Evolutionary conservation across 2,113 vertebrate species (phyloP).

Genomic region (Odontophorus gujanensis): DNA sequence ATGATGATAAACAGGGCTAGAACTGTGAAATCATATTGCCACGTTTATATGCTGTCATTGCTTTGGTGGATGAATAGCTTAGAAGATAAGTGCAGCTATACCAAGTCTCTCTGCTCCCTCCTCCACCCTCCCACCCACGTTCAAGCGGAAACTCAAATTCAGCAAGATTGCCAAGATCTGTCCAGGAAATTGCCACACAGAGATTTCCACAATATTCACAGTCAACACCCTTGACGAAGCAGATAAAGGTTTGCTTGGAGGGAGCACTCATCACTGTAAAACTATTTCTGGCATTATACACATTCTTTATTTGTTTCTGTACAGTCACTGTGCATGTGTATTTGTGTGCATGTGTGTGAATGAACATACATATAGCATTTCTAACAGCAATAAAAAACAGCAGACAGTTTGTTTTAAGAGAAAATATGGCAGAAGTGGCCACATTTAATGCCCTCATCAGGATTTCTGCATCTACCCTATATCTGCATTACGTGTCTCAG

Average conservation of each 20-base stretch:
- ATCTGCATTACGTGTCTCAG: not conserved
- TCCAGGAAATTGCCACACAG: constrained; percentile 76
- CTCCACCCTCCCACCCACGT: constrained; percentile 40
- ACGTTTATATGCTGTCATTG: constrained; percentile 30
- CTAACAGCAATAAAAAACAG: not conserved
- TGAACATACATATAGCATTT: constrained; percentile 4
- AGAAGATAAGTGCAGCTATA: constrained; percentile 53
- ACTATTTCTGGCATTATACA: constrained; percentile 24
- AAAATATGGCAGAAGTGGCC: not conserved
- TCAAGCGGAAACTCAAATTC: constrained; percentile 27
- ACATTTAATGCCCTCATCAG: not conserved
- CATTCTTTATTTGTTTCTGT: not conserved
- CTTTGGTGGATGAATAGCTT: constrained; percentile 46
- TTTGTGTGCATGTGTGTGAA: not conserved
- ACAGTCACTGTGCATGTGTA: fast-evolving
- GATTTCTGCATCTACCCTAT: not conserved
- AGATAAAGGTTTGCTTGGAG: constrained; percentile 66
- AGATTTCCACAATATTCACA: constrained; percentile 55
- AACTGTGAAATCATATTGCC: constrained; percentile 58
- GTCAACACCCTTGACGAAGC: constrained; percentile 37
- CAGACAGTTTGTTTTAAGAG: not conserved
- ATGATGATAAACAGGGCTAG: constrained; percentile 44
- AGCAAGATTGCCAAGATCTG: not conserved
- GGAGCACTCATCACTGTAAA: constrained; percentile 21
- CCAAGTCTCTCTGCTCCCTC: not conserved